These are phyloP conservation scores for Meleagris gallopavo DNA, from an alignment of 2,113 vertebrate genomes.

Conservation along the genomic window DNA sequence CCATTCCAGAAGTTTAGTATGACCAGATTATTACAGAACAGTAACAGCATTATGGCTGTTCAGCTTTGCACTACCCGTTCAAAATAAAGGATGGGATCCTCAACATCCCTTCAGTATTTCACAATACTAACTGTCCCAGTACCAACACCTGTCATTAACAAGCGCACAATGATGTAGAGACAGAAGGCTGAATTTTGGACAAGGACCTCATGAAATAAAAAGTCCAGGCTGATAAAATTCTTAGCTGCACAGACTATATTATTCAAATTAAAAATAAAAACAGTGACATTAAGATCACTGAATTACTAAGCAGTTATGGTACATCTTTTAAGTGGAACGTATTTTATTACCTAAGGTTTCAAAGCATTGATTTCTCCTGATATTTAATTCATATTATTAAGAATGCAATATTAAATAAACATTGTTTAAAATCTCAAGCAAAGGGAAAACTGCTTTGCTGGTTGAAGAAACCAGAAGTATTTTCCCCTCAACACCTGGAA, in stretches of 20 bases:
- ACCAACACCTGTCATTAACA: neutral
- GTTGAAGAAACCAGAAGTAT: neutral
- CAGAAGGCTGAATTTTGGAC: neutral
- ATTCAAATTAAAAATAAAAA: neutral
- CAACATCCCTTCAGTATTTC: neutral
- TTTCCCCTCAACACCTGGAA: neutral
- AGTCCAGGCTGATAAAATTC: neutral
- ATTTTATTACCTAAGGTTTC: neutral
- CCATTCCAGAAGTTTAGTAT: neutral
- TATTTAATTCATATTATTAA: neutral
- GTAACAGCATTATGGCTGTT: neutral
- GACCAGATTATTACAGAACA: neutral
- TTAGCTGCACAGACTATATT: neutral
- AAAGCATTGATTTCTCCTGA: neutral
- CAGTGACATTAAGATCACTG: neutral
- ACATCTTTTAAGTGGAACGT: neutral
- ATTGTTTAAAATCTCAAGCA: neutral
- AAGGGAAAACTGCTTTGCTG: neutral
- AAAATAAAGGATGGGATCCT: neutral
- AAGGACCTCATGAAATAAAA: neutral
- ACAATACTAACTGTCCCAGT: neutral
- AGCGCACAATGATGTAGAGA: neutral
- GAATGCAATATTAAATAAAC: neutral
- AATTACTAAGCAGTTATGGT: neutral
- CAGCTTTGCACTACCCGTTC: rapidly evolving